Evolutionary conservation across 2,113 vertebrate genomes (phyloP), one percentile per base, ranked within the genome.

Genomic region (Polypterus bichir): DNA sequence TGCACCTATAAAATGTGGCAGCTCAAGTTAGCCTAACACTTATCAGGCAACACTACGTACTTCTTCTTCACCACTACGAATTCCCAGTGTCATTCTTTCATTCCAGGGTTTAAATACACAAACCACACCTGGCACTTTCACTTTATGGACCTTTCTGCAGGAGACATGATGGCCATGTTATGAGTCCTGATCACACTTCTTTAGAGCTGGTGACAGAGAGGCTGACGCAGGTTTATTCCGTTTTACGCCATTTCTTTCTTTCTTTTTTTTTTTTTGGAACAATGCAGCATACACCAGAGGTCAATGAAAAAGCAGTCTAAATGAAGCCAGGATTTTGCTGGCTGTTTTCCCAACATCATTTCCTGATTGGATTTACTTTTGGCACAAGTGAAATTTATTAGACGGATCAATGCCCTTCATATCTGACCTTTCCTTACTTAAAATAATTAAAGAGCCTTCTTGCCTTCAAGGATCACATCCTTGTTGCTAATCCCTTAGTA

Each of bases 401-500:
- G 62, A 51, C 44, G 49, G 60, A 70, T 65, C 61, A 9, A 65
- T 63, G 66, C 55, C 59, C 62, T 61, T 62, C n/a, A 51, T 69
- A 64, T 59, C 60, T 46, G 54, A 11, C 65, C 65, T 65, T 61
- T 55, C 58, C 66, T 2, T 2, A 54, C 71, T 77, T 70, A 7
- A 65, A 63, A 70, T 68, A 65, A 73, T 67, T 67, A 63, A 66
- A 59, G 69, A 60, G 61, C 62, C 64, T 47, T 64, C 44, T 68
- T 65, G 68, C 65, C 68, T 51, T 65, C 68, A 57, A 56, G 9
- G 64, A 55, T 49, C 3, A n/a, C 55, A 64, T 70, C 65, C 66
- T 74, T 55, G 56, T 68, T 65, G 71, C 74, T 69, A 70, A 74
- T 77, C 77, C 64, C 66, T 52, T 60, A 63, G 59, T 59, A 62